Evolutionary conservation across 1,140 invertebrate genomes (phyloP), one percentile per base, ranked within the genome.

Genomic region (Maniola jurtina): DNA sequence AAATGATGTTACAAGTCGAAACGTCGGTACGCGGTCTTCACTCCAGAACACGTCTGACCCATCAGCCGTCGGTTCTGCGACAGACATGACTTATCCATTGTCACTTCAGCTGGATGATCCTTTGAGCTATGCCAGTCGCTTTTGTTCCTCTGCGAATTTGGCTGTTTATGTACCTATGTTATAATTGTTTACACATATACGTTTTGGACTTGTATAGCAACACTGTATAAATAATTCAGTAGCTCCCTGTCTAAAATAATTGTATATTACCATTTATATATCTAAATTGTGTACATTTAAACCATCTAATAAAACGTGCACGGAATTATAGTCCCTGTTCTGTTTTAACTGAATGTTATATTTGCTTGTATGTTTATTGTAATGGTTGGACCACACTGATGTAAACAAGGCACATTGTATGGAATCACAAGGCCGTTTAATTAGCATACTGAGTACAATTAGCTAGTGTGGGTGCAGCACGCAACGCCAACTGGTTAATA

Each of bases 401-500:
- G 54, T 57, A 57, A 64, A 57, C 62, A 57, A 64, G 62, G 52
- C 62, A 47, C 55, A 64, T 65, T 65, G 63, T 65, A 45, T 65
- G 47, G 16, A 60, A 66, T 59, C 56, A 40, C 47, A 54, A 66
- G 57, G 57, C 25, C 25, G 13, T 40, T 40, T 60, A 40, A 66
- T 66, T 66, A 66, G 45, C 57, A 66, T 66, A 65, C 35, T 65
- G 45, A 45, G 47, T 35, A 42, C 64, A 66, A 66, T 66, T 60
- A 66, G 14, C 8, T 35, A 59, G 57, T 66, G 64, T 66, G 64
- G 64, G 64, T 38, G 57, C 52, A 66, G 56, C 64, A 66, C 47
- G 57, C 57, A 54, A 65, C 56, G 16, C 34, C 61, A 38, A 57
- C 45, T 55, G 33, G 11, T n/a, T 63, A 55, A 55, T 63, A 63